Evolutionary conservation across 2,113 vertebrate species (phyloP), one percentile per base, ranked within the genome.

Genomic region (Archocentrus centrarchus): DNA sequence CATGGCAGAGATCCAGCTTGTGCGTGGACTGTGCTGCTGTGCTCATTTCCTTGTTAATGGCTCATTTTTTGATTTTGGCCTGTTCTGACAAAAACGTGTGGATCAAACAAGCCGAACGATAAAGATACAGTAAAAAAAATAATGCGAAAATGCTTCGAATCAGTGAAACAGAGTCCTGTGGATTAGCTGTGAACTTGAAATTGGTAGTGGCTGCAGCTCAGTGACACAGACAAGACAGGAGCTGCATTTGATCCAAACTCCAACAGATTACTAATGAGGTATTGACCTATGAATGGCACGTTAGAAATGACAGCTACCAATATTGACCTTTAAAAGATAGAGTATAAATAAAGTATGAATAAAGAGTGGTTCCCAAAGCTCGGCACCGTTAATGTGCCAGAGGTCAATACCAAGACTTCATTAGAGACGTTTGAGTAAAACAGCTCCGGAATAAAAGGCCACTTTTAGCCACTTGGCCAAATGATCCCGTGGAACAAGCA

Each of bases 231-330:
- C 55, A 82, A 61, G 75, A 86, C 64, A 79, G 63, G 66, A 82
- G 80, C 84, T 84, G 64, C 80, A 79, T 90, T 85, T 83, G 80
- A 90, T 85, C 58, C 76, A 76, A 89, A 91, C 91, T 87, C 81
- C 7, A 13, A 53, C 62, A 24, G 90, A 87, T 92, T 92, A 87
- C 86, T 91, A 91, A 92, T 94, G 89, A 93, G 90, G 62, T 83
- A 89, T 86, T 93, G 93, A 92, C 92, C 92, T 92, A 93, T 92
- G 92, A 93, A 92, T 90, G 89, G 85, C 89, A 86, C 91, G 86
- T 90, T 84, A 90, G 83, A 92, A 90, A 93, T 91, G 90, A 91
- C 90, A 87, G 86, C 79, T 79, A 84, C 91, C 81, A 91, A 91
- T 79, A 89, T 81, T 93, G 94, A 93, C 92, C 91, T 93, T 94